These are phyloP conservation scores for Andrena camellia DNA, from an alignment of 2,888 invertebrate species.

Conservation along the genomic window DNA sequence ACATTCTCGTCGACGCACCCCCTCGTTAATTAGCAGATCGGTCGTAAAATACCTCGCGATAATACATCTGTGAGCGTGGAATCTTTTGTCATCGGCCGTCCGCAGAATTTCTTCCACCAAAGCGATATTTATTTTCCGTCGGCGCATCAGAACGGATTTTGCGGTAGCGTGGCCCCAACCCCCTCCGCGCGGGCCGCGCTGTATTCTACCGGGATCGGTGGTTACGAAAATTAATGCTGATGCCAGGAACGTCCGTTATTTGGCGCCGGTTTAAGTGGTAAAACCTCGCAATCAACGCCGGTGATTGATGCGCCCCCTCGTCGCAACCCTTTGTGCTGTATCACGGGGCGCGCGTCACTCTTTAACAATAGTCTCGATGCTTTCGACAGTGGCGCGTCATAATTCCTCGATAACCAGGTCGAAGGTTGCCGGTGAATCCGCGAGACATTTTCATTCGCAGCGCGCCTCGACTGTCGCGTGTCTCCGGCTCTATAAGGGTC, in stretches of 20 bases:
- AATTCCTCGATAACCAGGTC: slow-evolving; percentile 38
- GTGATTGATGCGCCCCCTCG: slow-evolving; percentile 68
- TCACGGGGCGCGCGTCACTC: slow-evolving; percentile 38
- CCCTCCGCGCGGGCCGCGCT: neutral
- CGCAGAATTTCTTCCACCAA: slow-evolving; percentile 25
- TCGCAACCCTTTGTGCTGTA: slow-evolving; percentile 44
- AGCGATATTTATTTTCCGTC: slow-evolving; percentile 49
- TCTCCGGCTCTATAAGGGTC: too few species aligned
- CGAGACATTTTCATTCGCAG: neutral
- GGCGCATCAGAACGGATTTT: slow-evolving; percentile 30
- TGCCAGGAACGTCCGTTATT: slow-evolving; percentile 66
- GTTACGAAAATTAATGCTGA: slow-evolving; percentile 73
- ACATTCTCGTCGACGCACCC: too few species aligned
- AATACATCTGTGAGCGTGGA: neutral
- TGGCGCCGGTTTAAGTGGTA: slow-evolving; percentile 70
- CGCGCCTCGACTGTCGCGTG: too few species aligned
- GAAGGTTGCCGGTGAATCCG: neutral
- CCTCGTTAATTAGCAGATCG: neutral
- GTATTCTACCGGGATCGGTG: slow-evolving; percentile 63
- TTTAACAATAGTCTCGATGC: slow-evolving; percentile 50
- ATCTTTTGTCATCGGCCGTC: neutral
- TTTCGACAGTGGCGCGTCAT: slow-evolving; percentile 25
- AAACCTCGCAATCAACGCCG: slow-evolving; percentile 72
- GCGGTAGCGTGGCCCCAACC: slow-evolving; percentile 8
- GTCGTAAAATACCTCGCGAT: neutral